A percentile compares a stretch with the other conserved stretches of the same genome.
These are phyloP conservation scores for Paramacrobiotus metropolitanus DNA, from an alignment of 1,140 invertebrate species.

Conservation along the genomic window DNA sequence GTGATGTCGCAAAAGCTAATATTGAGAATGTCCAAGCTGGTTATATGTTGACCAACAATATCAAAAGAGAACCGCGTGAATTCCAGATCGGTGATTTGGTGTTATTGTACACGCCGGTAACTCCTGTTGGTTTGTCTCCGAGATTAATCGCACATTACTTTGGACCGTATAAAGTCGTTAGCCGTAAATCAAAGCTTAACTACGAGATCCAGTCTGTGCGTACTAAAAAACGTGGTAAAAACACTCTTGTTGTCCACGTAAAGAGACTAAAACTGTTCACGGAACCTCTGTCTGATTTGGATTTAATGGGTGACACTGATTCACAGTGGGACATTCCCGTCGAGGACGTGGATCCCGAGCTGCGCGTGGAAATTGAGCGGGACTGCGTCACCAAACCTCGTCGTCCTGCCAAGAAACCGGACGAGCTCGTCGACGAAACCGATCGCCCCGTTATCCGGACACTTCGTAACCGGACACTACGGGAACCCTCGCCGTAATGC, in stretches of 20 bases:
- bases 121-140: neutral
- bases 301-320: neutral
- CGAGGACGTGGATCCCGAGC: neutral
- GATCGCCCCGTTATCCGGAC: too few relatives aligned
- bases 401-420: too few relatives aligned
- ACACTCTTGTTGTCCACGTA: neutral
- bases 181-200: neutral
- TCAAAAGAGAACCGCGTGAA: neutral
- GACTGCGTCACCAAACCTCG: too few relatives aligned
- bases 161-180: neutral
- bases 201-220: neutral
- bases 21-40: neutral
- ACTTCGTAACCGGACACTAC: too few relatives aligned
- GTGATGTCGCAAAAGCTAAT: neutral
- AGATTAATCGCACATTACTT: neutral
- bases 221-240: neutral
- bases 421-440: too few relatives aligned
- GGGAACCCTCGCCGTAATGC: too few relatives aligned
- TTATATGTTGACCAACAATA: neutral
- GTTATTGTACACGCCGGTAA: neutral
- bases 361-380: neutral
- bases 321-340: neutral
- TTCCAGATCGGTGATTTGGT: neutral
- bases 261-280: neutral
- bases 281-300: neutral